Conservation (phyloP, 2,113 vertebrate species). For the Clarias gariepinus region DNA sequence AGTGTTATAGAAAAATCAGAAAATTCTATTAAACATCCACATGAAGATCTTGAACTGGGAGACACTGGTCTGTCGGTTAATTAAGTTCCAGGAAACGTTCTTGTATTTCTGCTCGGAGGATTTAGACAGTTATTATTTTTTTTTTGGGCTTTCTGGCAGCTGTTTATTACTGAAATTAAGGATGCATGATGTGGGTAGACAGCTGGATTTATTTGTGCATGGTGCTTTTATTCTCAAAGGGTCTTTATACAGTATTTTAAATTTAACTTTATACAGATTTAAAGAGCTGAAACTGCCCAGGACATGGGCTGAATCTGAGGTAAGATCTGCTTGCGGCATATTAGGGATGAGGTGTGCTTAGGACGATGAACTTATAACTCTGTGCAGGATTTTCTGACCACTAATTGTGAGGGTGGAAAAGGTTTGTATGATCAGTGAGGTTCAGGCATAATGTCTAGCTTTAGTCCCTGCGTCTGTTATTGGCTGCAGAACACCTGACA, state of each 20-base stretch:
- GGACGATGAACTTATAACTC: not conserved
- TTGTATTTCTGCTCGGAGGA: not conserved
- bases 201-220: constrained; percentile 20
- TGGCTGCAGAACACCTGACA: not conserved
- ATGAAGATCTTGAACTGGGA: not conserved
- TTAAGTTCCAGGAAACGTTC: not conserved
- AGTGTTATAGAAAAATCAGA: not conserved
- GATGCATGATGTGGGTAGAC: not conserved
- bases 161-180: constrained; percentile 12
- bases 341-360: not conserved
- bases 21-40: not conserved
- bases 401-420: not conserved
- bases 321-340: not conserved
- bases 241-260: not conserved
- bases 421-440: not conserved
- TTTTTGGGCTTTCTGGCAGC: not conserved
- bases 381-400: not conserved
- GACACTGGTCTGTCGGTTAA: not conserved
- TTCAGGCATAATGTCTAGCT: not conserved
- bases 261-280: no score
- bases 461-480: not conserved
- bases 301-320: not conserved
- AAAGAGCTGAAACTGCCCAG: not conserved
- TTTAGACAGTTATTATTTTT: not conserved
- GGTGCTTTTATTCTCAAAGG: constrained; percentile 15